Conservation (phyloP, 1,140 invertebrate species). For the Lepeophtheirus salmonis region DNA sequence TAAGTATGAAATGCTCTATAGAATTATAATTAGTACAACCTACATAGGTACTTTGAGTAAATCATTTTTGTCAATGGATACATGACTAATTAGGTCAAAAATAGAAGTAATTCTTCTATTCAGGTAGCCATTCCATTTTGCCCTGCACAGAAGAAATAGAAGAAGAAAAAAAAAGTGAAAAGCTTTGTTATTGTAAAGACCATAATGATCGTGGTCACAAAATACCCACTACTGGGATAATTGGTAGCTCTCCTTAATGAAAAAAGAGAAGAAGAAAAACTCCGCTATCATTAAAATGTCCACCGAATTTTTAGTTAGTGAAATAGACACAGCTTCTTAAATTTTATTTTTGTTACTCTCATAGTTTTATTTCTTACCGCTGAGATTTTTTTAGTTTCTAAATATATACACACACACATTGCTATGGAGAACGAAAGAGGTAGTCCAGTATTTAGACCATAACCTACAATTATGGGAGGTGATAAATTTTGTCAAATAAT, state of each 20-base stretch:
- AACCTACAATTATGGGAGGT: neutral
- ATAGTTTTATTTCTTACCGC: neutral
- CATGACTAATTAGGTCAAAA: neutral
- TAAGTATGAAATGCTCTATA: too few species aligned
- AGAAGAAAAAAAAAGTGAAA: neutral
- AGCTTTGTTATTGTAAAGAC: neutral
- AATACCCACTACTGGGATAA: neutral
- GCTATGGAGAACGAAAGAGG: too few species aligned
- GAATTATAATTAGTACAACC: too few species aligned
- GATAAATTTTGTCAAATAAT: neutral
- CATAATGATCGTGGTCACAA: neutral
- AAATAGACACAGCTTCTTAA: too few species aligned
- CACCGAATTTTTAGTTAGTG: neutral
- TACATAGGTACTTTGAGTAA: too few species aligned
- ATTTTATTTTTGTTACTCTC: neutral
- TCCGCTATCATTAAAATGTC: neutral
- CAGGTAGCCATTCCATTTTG: neutral
- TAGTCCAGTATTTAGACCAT: too few species aligned
- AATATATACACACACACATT: neutral
- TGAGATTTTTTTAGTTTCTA: neutral
- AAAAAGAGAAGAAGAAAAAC: neutral
- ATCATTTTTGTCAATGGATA: too few species aligned
- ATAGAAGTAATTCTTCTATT: too few species aligned
- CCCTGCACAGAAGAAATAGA: neutral
- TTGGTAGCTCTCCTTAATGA: neutral